Conservation (phyloP, 2,888 invertebrate species). For the Stomorhina lunata region DNA sequence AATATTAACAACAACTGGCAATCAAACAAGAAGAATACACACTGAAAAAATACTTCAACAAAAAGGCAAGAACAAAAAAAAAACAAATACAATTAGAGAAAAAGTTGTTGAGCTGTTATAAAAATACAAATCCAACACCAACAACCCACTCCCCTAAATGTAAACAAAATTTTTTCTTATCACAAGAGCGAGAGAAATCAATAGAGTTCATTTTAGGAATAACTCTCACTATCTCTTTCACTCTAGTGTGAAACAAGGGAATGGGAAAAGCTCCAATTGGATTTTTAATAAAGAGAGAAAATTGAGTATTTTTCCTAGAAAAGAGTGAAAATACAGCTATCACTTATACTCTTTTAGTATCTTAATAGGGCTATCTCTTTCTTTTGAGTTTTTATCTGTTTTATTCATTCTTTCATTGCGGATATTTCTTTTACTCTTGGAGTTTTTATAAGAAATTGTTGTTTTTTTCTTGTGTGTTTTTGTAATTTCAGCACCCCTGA, state of each 20-base stretch:
- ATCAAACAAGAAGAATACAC: not conserved
- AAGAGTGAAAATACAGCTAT: constrained; percentile 9
- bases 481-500: constrained; percentile 40
- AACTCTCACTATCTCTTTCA: not conserved
- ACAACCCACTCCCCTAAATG: constrained; percentile 6
- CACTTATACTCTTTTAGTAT: not conserved
- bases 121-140: constrained; percentile 21
- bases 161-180: not conserved
- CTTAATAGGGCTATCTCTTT: constrained; percentile 26
- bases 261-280: constrained; percentile 33
- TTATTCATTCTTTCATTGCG: not conserved
- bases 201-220: not conserved
- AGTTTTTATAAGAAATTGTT: not conserved
- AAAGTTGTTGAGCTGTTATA: constrained; percentile 30
- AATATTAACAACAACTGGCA: constrained; percentile 16
- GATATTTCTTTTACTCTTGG: constrained; percentile 18
- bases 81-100: constrained; percentile 4
- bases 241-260: not conserved
- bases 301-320: not conserved
- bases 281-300: not conserved
- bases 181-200: not conserved
- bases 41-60: constrained; percentile 1
- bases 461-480: constrained; percentile 15
- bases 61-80: not conserved
- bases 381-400: not conserved